phyloP scores from a whole-genome alignment of 2,888 invertebrate genomes.

The Nemotelus pantherinus region DNA sequence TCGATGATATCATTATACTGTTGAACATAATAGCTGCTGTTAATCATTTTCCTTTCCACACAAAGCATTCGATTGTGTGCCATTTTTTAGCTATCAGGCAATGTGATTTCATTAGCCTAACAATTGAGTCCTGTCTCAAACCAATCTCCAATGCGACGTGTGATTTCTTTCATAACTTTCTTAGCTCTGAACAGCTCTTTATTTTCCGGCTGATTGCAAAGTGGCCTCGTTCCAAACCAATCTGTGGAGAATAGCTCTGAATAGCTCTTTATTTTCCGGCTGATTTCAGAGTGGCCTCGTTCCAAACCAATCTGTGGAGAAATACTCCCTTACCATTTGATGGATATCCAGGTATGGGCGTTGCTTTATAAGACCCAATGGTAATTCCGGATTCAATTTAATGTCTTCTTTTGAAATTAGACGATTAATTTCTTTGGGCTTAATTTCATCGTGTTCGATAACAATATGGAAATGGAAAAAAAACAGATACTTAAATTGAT shows the following conservation, averaged over 20 bases:
- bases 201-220: conserved; percentile 1
- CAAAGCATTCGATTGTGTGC: conserved; percentile 49
- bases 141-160: conserved; percentile 21
- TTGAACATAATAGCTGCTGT: conserved; percentile 44
- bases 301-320: conserved; percentile 18
- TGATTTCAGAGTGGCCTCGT: conserved; percentile 6
- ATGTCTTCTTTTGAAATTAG: too few relatives aligned
- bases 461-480: too few relatives aligned
- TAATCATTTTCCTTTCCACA: conserved; percentile 50
- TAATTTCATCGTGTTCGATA: too few relatives aligned
- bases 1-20: conserved; percentile 49
- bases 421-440: too few relatives aligned
- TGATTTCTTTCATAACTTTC: conserved; percentile 36
- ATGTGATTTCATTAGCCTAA: conserved; percentile 47
- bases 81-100: conserved; percentile 51
- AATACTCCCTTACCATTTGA: conserved; percentile 9
- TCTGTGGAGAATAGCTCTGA: conserved; percentile 14
- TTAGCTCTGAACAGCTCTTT: conserved; percentile 14
- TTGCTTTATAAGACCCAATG: too few relatives aligned
- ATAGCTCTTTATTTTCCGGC: conserved; percentile 11
- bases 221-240: conserved; percentile 11
- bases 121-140: conserved; percentile 51
- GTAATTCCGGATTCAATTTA: too few relatives aligned
- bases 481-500: too few relatives aligned
- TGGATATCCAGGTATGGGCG: conserved; percentile 18